Conservation (phyloP, 2,113 vertebrate species). For the Chamaea fasciata region DNA sequence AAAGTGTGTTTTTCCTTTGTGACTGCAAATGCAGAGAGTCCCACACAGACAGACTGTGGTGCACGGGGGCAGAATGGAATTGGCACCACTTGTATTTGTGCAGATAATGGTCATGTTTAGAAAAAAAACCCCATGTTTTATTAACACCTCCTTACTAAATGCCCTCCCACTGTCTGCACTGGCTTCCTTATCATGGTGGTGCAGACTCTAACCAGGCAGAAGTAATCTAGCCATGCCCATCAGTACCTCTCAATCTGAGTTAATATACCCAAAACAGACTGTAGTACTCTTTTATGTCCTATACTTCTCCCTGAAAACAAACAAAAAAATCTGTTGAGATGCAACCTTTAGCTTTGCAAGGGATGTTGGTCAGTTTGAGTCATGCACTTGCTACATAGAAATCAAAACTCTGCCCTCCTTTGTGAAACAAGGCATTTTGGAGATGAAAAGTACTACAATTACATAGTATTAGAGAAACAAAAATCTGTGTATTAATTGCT, state of each 20-base stretch:
- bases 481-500: background rate
- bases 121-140: rapidly evolving
- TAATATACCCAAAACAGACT: background rate
- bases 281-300: background rate
- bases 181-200: background rate
- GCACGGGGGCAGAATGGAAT: rapidly evolving
- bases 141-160: background rate
- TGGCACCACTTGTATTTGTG: rapidly evolving
- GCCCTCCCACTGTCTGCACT: background rate
- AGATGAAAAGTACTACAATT: background rate
- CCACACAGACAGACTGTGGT: rapidly evolving
- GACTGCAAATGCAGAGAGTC: background rate
- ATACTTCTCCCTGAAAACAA: background rate
- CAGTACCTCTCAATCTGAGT: background rate
- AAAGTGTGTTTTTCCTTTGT: background rate
- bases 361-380: background rate
- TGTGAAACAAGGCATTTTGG: background rate
- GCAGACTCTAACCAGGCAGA: background rate
- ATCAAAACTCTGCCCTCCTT: background rate
- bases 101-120: background rate
- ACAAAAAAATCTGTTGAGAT: background rate
- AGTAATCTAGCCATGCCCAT: background rate
- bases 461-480: background rate
- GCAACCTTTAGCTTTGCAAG: background rate
- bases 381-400: background rate